Base-by-base conservation (phyloP, 2,797 vertebrate genomes). In the Tamandua tetradactyla region DNA sequence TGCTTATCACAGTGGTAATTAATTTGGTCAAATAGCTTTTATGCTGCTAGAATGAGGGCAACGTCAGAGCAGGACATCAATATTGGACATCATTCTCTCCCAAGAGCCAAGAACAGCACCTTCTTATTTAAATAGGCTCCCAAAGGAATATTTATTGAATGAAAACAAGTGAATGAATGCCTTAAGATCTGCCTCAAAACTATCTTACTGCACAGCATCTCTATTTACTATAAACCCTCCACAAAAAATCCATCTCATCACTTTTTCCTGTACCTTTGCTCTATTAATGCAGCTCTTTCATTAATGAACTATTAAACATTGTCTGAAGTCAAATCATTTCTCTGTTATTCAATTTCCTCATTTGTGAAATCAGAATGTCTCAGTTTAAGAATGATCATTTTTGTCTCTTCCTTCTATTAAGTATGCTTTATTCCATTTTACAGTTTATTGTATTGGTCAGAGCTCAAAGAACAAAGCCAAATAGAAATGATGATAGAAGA, bases 321-420 rank as follows among this genome's bases (percentile, higher is more conserved):
- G 35, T 75, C 61, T 20, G 81, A 42, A 14, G 52, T 20, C 35
- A 59, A 82, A 12, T 80, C 9, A 32, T 57, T 4, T 68, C 18
- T 57, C 69, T 47, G 13, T 57, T 89, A n/a, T 30, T 55, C 11
- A 57, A 35, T 44, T 87, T 68, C n/a, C 10, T 83, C 55, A 66
- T 71, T 76, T 91, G 40, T 86, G 10, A 92, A 90, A 84, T 93
- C 23, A 76, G 66, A 79, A 30, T 62, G 27, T 61, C 66, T 47
- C 3, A 25, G 15, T 3, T 9, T 81, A 94, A 71, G 13, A 69
- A 15, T 35, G 22, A 44, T 42, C 5, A 1, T 80, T 75, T 64
- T 62, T 69, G 4, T 79, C 1, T 91, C 5, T 42, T 66, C 79
- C 69, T 55, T 91, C 49, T 52, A 44, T 71, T 71, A 42, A 44